A percentile compares a stretch with the other conserved stretches of the same genome.
These are phyloP conservation scores for Mastigias papua DNA, from an alignment of 30 jellyfish, hydroid and myxozoan species.

Conservation along the genomic window DNA sequence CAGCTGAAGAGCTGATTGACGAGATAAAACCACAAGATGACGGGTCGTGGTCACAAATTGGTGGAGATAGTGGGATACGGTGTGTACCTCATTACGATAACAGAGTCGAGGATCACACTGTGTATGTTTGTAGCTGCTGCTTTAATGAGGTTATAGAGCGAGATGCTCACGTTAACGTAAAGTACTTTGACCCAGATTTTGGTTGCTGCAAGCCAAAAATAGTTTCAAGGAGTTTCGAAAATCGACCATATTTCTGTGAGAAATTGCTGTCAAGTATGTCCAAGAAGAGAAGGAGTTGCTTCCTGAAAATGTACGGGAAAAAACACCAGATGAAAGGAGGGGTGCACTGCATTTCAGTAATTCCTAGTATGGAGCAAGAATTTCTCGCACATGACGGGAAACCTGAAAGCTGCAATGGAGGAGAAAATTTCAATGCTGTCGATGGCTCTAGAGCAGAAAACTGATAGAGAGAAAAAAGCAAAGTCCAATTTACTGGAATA, in stretches of 20 bases:
- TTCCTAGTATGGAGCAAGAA: constrained; percentile 39
- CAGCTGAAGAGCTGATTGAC: constrained; percentile 21
- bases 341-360: constrained; percentile 41
- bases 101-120: constrained; percentile 41
- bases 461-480: too few relatives aligned
- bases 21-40: constrained; percentile 60
- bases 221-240: constrained; percentile 63
- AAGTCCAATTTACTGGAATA: too few relatives aligned
- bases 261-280: constrained; percentile 55
- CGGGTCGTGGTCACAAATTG: constrained; percentile 51
- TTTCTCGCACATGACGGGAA: constrained; percentile 1
- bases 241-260: constrained; percentile 58
- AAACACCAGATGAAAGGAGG: constrained; percentile 68
- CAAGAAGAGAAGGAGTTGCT: constrained; percentile 25
- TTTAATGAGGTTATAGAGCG: constrained; percentile 55
- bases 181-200: constrained; percentile 37
- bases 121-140: constrained; percentile 57
- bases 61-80: constrained; percentile 58
- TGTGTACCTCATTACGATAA: constrained; percentile 46
- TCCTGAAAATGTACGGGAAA: constrained; percentile 47
- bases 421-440: background rate
- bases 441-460: too few relatives aligned
- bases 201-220: constrained; percentile 63
- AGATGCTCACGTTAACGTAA: constrained; percentile 45
- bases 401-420: background rate